These are phyloP conservation scores for Melanerpes formicivorus DNA, from an alignment of 2,113 vertebrate genomes.

Conservation along the genomic window DNA sequence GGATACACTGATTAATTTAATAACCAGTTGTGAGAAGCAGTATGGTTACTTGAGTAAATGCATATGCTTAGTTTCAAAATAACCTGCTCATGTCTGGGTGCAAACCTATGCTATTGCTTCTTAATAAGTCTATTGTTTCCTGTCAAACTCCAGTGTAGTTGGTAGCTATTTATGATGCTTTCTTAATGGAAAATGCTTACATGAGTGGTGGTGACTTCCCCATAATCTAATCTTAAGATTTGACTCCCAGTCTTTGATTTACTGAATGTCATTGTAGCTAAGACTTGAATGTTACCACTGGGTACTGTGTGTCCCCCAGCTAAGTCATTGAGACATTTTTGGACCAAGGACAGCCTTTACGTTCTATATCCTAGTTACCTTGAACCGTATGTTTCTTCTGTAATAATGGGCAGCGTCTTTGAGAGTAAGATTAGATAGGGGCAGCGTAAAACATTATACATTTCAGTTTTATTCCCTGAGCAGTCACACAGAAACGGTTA, in stretches of 20 bases:
- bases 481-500: background rate
- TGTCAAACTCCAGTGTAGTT: background rate
- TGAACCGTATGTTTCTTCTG: background rate
- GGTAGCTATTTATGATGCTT: background rate
- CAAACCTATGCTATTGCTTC: background rate
- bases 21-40: background rate
- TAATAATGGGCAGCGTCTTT: background rate
- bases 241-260: background rate
- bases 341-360: background rate
- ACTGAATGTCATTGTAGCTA: background rate
- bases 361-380: background rate
- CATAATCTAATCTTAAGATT: background rate
- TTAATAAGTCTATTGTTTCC: background rate
- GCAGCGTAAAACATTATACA: background rate
- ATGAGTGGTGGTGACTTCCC: background rate
- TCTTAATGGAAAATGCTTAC: background rate
- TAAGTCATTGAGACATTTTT: background rate
- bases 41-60: background rate
- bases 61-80: background rate
- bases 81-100: fast-evolving
- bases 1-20: background rate
- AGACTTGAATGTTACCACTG: background rate
- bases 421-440: conserved; percentile 6
- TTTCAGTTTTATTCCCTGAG: background rate
- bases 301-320: background rate